These are phyloP conservation scores for Amiota mariae DNA, from an alignment of 2,888 invertebrate species.

Conservation along the genomic window DNA sequence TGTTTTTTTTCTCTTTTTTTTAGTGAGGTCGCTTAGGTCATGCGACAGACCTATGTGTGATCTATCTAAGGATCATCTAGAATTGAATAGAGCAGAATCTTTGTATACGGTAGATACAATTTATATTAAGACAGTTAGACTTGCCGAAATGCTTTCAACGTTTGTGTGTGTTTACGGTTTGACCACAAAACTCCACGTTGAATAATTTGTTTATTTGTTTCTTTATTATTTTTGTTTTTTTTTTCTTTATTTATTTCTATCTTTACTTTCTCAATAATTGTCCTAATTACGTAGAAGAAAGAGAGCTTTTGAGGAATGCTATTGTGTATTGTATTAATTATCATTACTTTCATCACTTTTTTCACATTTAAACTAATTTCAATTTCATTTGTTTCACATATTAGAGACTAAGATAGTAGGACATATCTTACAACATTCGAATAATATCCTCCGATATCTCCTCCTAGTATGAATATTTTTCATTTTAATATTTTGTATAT, in stretches of 20 bases:
- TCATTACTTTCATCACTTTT: neutral
- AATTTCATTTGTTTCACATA: constrained; percentile 6
- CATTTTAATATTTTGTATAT: constrained; percentile 1
- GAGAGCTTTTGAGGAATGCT: constrained; percentile 25
- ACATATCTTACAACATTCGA: constrained; percentile 18
- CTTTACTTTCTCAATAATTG: neutral
- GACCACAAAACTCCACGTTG: too few relatives aligned
- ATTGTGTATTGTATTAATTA: neutral
- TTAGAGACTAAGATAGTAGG: constrained; percentile 13
- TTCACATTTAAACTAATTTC: neutral
- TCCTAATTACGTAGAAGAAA: neutral
- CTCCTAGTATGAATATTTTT: neutral
- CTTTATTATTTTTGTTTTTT: constrained; percentile 19
- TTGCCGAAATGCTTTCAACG: too few relatives aligned
- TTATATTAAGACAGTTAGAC: too few relatives aligned
- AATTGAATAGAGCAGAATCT: too few relatives aligned
- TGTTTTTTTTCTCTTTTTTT: too few relatives aligned
- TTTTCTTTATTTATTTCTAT: constrained; percentile 18
- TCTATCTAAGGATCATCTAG: too few relatives aligned
- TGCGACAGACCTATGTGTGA: too few relatives aligned
- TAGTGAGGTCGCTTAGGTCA: too few relatives aligned
- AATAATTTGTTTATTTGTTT: too few relatives aligned
- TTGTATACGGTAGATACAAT: too few relatives aligned
- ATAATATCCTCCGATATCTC: neutral
- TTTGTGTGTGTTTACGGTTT: too few relatives aligned